Evolutionary conservation across 2,888 invertebrate species (phyloP).

Genomic region (Caenorhabditis drosophilae): DNA sequence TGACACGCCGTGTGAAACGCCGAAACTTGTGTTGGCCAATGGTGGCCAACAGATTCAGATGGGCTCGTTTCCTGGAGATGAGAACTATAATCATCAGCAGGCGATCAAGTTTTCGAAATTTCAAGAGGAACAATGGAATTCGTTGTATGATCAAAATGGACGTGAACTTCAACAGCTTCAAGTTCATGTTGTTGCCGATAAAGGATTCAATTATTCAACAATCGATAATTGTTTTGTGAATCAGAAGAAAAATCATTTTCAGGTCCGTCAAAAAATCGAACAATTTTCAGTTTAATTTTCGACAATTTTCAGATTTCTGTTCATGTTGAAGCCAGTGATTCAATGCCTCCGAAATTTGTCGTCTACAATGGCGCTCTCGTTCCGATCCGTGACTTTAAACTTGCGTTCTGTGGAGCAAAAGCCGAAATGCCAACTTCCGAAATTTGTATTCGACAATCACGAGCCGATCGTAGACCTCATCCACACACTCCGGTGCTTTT

Average conservation of each 20-base stretch:
- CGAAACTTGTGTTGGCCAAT: constrained; percentile 1
- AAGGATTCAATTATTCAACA: constrained; percentile 96
- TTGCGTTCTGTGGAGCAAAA: constrained; percentile 96
- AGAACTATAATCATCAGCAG: neutral
- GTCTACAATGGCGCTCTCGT: constrained; percentile 76
- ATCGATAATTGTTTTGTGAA: constrained; percentile 98
- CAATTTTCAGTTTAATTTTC: neutral
- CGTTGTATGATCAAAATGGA: constrained; percentile 58
- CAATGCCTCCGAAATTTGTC: constrained; percentile 70
- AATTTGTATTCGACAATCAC: constrained; percentile 94
- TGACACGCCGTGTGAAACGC: constrained; percentile 33
- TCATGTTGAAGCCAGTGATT: constrained; percentile 69
- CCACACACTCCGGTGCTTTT: constrained; percentile 65
- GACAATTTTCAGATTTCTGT: constrained; percentile 52
- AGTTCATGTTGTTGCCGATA: constrained; percentile 90
- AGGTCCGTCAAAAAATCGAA: constrained; percentile 71
- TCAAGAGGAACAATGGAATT: constrained; percentile 59
- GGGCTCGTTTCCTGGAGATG: neutral
- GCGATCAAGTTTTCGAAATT: constrained; percentile 61
- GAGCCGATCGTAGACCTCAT: constrained; percentile 92
- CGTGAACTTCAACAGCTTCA: constrained; percentile 40
- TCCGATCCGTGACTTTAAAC: constrained; percentile 87
- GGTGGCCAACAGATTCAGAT: constrained; percentile 5
- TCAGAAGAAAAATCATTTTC: constrained; percentile 99
- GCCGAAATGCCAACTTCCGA: constrained; percentile 90